Evolutionary conservation across 2,888 invertebrate species (phyloP), one percentile per base, ranked within the genome.

Genomic region (Phyto melanocephala): DNA sequence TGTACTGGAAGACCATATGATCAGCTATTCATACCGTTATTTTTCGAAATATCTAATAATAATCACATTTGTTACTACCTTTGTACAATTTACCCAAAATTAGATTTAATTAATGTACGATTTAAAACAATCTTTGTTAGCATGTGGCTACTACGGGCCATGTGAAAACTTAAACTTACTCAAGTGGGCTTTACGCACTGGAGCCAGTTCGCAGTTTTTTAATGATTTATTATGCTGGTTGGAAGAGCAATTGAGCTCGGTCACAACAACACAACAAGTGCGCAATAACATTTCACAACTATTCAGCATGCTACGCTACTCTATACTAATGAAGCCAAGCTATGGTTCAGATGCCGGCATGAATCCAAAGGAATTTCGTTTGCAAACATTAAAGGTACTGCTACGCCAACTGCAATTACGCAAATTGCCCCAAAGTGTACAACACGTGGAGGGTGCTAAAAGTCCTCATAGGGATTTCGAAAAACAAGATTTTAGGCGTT

Each of bases 181-280:
- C 0, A 50, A 15, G 1, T 85, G 84, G 84, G 80, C 82, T 0
- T 28, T 85, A 33, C 65, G 85, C 0, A 79, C 84, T 7, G 85
- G 85, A 24, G 82, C 82, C 1, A 81, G 84, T 68, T 84, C 85
- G 1, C 60, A 79, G n/a, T 84, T 76, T 75, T 85, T 80, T n/a
- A 62, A 71, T n/a, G 84, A 84, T 13, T 76, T 85, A 28, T 7
- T 85, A 1, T 13, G 10, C 8, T 85, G 84, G 81, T 45, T 85
- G 50, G 84, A 84, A 15, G 4, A 10, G 1, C 63, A 81, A 33
- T 45, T 84, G 8, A 52, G 0, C 4, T 22, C 35, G 10, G 24
- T 75, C 5, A 58, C 37, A 5, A 52, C 62, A n/a, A 76, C 79
- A 1, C 11, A 47, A 1, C 60, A 71, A 24, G 79, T 71, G 11